Conservation (phyloP, 1,140 invertebrate genomes). For the Eriocheir sinensis region DNA sequence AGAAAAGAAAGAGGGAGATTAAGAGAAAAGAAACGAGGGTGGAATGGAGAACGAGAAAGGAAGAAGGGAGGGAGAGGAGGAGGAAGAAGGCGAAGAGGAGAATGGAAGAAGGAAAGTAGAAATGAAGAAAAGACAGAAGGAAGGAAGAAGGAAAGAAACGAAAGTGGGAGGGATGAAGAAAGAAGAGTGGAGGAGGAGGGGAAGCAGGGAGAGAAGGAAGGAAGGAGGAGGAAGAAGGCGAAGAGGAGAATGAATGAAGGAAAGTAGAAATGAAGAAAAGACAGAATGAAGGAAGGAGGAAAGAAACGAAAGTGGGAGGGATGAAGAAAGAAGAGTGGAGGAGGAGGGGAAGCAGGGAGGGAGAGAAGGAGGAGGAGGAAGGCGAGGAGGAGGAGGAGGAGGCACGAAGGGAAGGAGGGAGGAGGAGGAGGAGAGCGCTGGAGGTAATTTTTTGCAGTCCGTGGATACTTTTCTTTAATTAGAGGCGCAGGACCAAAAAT, state of each 20-base stretch:
- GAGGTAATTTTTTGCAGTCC: conserved; percentile 74
- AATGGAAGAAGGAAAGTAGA: no score
- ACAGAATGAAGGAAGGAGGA: background rate
- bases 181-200: no score
- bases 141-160: background rate
- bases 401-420: background rate
- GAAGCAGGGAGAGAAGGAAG: background rate
- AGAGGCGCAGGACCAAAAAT: conserved; percentile 73
- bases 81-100: no score
- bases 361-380: background rate
- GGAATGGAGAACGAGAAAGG: no score
- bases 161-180: background rate
- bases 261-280: background rate
- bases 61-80: no score
- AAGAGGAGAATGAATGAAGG: background rate
- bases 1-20: no score
- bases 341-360: background rate
- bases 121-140: no score
- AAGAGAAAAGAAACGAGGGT: no score
- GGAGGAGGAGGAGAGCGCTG: background rate
- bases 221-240: background rate
- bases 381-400: background rate
- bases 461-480: conserved; percentile 77
- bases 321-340: background rate
- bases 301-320: background rate